Percentiles rank a stretch among this genome's conserved stretches.
Evolutionary conservation across 2,888 invertebrate genomes (phyloP).

Genomic region (Melieria omissa): DNA sequence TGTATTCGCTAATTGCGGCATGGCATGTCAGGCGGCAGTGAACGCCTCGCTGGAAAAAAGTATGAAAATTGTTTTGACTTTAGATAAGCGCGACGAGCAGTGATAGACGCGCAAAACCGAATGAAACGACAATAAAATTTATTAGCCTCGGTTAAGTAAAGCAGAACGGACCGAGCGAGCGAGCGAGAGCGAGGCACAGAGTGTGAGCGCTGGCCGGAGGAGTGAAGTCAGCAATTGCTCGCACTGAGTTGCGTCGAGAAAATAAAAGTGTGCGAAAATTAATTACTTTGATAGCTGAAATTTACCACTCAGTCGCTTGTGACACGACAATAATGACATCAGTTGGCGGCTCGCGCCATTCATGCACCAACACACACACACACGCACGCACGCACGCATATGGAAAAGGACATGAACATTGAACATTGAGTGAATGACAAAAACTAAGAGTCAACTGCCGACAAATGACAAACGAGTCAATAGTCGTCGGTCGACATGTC

Average conservation of each 20-base stretch:
- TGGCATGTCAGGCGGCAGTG: constrained; percentile 61
- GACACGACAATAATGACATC: constrained; percentile 27
- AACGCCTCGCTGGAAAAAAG: constrained; percentile 48
- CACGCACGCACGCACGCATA: too few relatives aligned
- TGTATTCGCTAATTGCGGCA: constrained; percentile 63
- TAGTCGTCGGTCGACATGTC: not conserved
- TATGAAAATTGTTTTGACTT: constrained; percentile 66
- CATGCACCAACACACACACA: too few relatives aligned
- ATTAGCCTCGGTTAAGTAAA: constrained; percentile 50
- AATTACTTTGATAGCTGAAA: constrained; percentile 22
- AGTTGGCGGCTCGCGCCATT: not conserved
- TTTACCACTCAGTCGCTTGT: constrained; percentile 21
- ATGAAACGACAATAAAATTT: constrained; percentile 58
- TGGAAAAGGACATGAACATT: too few relatives aligned
- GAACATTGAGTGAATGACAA: too few relatives aligned
- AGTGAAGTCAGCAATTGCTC: not conserved
- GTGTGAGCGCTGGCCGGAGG: not conserved
- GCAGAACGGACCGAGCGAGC: not conserved
- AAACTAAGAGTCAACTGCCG: too few relatives aligned
- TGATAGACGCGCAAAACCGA: constrained; percentile 44
- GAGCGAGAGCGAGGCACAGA: not conserved
- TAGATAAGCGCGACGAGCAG: constrained; percentile 57
- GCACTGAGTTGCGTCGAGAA: not conserved
- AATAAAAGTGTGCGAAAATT: constrained; percentile 19
- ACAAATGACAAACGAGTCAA: too few relatives aligned